Base-by-base conservation (phyloP, 37 sponge, comb jelly and placozoan genomes). In the Spongilla lacustris region DNA sequence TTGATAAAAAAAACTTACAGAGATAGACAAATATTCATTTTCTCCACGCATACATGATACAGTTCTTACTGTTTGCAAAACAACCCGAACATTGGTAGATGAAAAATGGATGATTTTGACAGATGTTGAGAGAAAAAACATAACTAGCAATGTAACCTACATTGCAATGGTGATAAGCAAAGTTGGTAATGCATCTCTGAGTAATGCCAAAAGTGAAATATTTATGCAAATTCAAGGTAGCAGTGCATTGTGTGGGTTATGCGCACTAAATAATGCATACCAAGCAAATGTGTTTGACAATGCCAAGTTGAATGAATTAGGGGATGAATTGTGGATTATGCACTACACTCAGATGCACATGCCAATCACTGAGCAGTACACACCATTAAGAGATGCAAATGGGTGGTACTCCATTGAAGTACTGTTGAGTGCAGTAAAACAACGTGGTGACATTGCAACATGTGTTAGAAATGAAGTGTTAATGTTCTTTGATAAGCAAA, bases 201-300 rank as follows among this genome's bases (percentile, higher is more conserved):
- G 58, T 19, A 58, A 58, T 58, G 58, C 58, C 58, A 19, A 58
- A 58, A 58, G 58, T 58, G n/a, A n/a, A n/a, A n/a, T n/a, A n/a
- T n/a, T n/a, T 58, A 58, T 58, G 58, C 58, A 58, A 58, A 58
- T 58, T 58, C 58, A 58, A 58, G 58, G 58, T 58, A 58, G 58
- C 21, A 58, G 19, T 58, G 58, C 58, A 58, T 17, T 58, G 58
- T 58, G 58, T 58, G 58, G 58, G 58, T 58, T 58, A 17, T 58
- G 58, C 21, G 58, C 58, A 58, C 21, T 58, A 58, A 58, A 58
- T 58, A 58, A 58, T 58, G 58, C 58, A 58, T 58, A 58, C 58
- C 58, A 58, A 58, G 58, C 21, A 58, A 58, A 58, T 58, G 14
- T 58, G 58, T 58, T 41, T 58, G 58, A 58, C 58, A 58, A 58